Percentiles rank a stretch among this genome's conserved stretches.
Conservation (phyloP, 2,113 vertebrate genomes). For the Corythornis vintsioides region DNA sequence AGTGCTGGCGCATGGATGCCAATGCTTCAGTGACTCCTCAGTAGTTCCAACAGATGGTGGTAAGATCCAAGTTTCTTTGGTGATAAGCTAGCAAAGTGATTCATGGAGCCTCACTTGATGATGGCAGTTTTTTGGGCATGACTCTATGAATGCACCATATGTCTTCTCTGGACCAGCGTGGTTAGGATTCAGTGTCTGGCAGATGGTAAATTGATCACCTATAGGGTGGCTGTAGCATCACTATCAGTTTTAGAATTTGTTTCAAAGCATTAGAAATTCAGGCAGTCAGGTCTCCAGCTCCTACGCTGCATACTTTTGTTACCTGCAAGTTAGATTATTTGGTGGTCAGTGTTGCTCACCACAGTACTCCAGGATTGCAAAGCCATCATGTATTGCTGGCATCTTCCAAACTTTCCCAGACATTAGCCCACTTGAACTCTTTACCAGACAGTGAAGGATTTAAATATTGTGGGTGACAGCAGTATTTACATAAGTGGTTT, state of each 20-base stretch:
- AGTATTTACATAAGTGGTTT: constrained; percentile 44
- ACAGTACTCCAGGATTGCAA: background rate
- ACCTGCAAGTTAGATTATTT: constrained; percentile 10
- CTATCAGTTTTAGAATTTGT: constrained; percentile 51
- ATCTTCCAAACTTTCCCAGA: constrained; percentile 3
- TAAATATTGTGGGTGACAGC: background rate
- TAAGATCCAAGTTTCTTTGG: constrained; percentile 69
- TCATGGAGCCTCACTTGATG: constrained; percentile 66
- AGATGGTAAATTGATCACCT: constrained; percentile 68
- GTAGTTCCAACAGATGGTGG: constrained; percentile 63
- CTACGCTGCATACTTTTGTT: background rate
- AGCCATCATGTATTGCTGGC: background rate
- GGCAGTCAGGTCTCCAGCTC: background rate
- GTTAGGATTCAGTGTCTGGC: constrained; percentile 60
- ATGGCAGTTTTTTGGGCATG: constrained; percentile 69
- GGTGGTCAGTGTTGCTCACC: background rate
- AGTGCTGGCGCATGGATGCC: constrained; percentile 55
- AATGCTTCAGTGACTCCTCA: constrained; percentile 63
- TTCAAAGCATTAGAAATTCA: constrained; percentile 35
- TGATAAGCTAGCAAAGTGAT: constrained; percentile 71
- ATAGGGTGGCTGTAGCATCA: constrained; percentile 57
- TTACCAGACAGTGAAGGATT: constrained; percentile 26
- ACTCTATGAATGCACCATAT: constrained; percentile 68
- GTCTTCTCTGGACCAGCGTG: constrained; percentile 66
- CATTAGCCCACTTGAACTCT: constrained; percentile 12